These are phyloP conservation scores for Andrena marginata DNA, from an alignment of 2,888 invertebrate genomes.

Conservation along the genomic window DNA sequence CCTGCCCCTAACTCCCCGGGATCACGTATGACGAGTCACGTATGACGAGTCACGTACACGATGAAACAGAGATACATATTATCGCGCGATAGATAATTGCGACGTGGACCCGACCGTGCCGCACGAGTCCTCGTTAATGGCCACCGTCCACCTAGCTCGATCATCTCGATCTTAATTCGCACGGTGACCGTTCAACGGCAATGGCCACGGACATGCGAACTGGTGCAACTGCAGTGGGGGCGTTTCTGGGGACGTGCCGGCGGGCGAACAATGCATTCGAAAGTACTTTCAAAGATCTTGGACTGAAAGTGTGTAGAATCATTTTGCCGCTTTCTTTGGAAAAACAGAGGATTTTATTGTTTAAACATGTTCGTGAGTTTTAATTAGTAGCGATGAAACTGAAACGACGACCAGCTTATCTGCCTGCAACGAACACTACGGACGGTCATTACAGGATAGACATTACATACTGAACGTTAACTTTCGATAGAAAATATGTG, in stretches of 20 bases:
- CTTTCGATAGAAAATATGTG: too few relatives aligned
- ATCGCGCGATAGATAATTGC: slow-evolving; percentile 62
- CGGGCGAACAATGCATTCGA: too few relatives aligned
- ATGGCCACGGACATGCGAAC: slow-evolving; percentile 29
- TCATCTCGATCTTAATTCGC: slow-evolving; percentile 64
- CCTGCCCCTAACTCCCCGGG: slow-evolving; percentile 3
- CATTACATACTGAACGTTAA: too few relatives aligned
- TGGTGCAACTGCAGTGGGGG: background rate
- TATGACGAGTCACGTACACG: slow-evolving; percentile 44
- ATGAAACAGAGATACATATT: slow-evolving; percentile 55
- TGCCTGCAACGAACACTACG: too few relatives aligned
- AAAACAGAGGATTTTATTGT: too few relatives aligned
- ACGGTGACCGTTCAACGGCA: slow-evolving; percentile 51
- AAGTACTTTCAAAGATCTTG: too few relatives aligned
- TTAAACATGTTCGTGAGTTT: too few relatives aligned
- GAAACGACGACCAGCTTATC: too few relatives aligned
- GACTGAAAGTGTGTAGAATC: too few relatives aligned
- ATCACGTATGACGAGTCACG: slow-evolving; percentile 47
- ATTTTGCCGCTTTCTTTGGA: too few relatives aligned
- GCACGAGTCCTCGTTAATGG: slow-evolving; percentile 61
- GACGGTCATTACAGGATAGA: too few relatives aligned
- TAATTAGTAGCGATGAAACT: too few relatives aligned
- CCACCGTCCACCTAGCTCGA: slow-evolving; percentile 54
- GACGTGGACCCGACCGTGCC: slow-evolving; percentile 47
- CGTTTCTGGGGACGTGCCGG: background rate